phyloP scores from a whole-genome alignment of 1,140 invertebrate genomes.

The Saccostrea echinata region DNA sequence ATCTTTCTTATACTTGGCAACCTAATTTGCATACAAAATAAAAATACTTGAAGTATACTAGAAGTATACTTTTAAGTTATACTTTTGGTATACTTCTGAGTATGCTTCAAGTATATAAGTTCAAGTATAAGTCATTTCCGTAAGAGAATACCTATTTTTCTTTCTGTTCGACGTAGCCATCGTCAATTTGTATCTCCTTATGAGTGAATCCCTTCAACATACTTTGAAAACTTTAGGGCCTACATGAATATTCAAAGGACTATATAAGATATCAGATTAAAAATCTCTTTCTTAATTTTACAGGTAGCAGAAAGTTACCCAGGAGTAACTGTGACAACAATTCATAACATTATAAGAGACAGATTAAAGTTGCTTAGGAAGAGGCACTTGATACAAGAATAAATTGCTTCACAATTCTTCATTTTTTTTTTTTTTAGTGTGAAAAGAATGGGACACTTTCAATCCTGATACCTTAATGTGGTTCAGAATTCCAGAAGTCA shows the following conservation, averaged over 20 bases:
- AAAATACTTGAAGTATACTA: background rate
- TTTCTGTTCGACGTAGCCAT: too few relatives aligned
- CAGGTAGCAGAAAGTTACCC: background rate
- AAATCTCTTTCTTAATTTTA: background rate
- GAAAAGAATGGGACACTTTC: conserved; percentile 12
- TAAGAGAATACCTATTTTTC: background rate
- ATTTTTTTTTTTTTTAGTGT: background rate
- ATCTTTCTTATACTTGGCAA: background rate
- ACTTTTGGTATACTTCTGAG: background rate
- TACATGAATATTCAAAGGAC: background rate
- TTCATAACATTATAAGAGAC: background rate
- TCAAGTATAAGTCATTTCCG: background rate
- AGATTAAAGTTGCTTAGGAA: background rate
- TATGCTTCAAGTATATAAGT: background rate
- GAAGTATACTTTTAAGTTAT: background rate
- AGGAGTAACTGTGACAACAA: background rate
- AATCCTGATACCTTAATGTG: background rate
- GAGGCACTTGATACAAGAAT: background rate
- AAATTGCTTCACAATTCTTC: background rate
- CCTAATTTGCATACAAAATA: background rate
- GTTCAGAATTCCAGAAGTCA: background rate
- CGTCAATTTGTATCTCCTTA: too few relatives aligned
- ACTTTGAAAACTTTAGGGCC: too few relatives aligned
- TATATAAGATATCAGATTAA: conserved; percentile 1
- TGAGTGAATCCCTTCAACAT: too few relatives aligned